Conservation (phyloP, 1,140 invertebrate species). For the Ceratina australensis region DNA sequence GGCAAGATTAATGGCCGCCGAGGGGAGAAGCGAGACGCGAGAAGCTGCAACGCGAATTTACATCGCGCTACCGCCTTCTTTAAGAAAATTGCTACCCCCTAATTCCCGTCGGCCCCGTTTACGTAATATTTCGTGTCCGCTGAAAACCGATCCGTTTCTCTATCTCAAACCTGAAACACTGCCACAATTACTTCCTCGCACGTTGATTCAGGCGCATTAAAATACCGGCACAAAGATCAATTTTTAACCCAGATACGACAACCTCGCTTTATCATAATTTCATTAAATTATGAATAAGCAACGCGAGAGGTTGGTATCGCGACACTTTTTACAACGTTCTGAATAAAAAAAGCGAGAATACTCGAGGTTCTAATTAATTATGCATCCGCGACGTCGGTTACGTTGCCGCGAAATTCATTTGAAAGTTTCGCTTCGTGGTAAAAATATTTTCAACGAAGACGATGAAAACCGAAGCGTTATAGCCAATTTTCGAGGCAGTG, state of each 20-base stretch:
- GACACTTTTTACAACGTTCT: background rate
- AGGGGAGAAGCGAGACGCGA: background rate
- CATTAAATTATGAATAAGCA: too few relatives aligned
- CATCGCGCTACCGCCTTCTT: conserved; percentile 42
- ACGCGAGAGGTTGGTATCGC: too few relatives aligned
- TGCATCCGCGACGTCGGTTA: background rate
- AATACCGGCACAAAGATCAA: too few relatives aligned
- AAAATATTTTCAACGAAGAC: background rate
- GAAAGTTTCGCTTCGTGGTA: background rate
- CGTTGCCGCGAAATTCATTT: background rate
- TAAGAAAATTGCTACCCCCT: conserved; percentile 47
- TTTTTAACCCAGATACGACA: background rate
- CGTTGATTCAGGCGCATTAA: background rate
- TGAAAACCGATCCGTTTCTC: conserved; percentile 7
- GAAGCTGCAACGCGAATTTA: conserved; percentile 40
- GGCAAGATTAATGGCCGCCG: conserved; percentile 36
- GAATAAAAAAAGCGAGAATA: conserved; percentile 3
- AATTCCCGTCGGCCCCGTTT: conserved; percentile 24
- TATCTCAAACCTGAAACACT: conserved; percentile 12
- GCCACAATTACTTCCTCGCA: too few relatives aligned
- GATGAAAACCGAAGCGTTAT: conserved; percentile 5
- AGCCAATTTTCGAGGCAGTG: background rate
- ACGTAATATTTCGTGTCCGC: conserved; percentile 30
- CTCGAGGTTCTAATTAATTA: conserved; percentile 35
- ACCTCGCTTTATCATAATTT: too few relatives aligned